Base-by-base conservation (phyloP, 53 echinoderm and acorn worm genomes). In the Henricia sp. region DNA sequence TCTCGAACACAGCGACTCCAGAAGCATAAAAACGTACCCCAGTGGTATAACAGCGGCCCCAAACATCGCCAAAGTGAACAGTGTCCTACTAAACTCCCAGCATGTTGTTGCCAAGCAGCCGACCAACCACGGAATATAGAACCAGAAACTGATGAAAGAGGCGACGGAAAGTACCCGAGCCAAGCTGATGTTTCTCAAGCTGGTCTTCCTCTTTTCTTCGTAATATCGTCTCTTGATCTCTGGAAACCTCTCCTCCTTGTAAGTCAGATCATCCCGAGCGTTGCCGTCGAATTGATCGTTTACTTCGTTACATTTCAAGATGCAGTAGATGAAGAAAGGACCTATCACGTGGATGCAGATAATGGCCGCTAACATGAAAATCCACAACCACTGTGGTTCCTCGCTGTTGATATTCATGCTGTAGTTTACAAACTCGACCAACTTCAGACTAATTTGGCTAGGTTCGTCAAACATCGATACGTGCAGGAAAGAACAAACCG, bases 101-200 rank as follows among this genome's bases (percentile, higher is more conserved):
- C 76, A 76, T 58, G 4, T 42, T 42, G 59, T 58, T 4, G 56
- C 10, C 11, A 76, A 57, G 29, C 76, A 76, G 28, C 27, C 29
- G 38, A 28, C 40, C 12, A n/a, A 40, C 57, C 57, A 76, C 6
- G 76, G 59, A 37, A 40, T 0, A 23, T 40, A 58, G 28, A 76
- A 76, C 76, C 76, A 76, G 57, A 76, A 57, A 13, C 21, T 35
- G 21, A 53, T n/a, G 38, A 74, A 74, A 37, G 54, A 74, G 20
- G 1, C 11, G 17, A 74, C 26, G 57, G 74, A 74, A 23, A 74
- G 26, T 10, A 74, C 39, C 39, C 74, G 20, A 12, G 1, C 35
- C 8, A 74, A 13, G 38, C 74, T 74, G 54, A 74, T 26, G 17
- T 74, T 55, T 27, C 41, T 57, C 34, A 76, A 14, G 26, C 57